Conservation (phyloP, 2,113 vertebrate genomes). For the Motacilla alba region DNA sequence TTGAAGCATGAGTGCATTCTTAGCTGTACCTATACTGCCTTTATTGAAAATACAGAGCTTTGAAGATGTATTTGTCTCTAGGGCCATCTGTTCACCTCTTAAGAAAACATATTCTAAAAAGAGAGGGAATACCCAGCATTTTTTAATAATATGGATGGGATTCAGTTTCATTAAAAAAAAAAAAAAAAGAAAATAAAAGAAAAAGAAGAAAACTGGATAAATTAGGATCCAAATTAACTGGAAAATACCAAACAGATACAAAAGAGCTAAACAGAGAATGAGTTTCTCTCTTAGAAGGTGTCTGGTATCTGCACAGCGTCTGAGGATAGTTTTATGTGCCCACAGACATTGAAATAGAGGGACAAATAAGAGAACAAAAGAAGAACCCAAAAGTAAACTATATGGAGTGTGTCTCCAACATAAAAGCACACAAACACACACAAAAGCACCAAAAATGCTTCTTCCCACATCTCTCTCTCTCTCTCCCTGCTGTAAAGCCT, state of each 20-base stretch:
- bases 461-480: conserved; percentile 51
- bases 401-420: conserved; percentile 30
- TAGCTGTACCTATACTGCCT: not conserved
- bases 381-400: conserved; percentile 3
- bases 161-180: not conserved
- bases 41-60: conserved; percentile 10
- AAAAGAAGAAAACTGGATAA: not conserved
- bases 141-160: not conserved
- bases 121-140: conserved; percentile 30
- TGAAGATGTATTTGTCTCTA: conserved; percentile 13
- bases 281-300: not conserved
- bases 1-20: not conserved
- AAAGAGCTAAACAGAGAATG: not conserved
- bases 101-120: not conserved
- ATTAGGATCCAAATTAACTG: conserved; percentile 11
- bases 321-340: conserved; percentile 13
- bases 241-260: not conserved
- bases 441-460: conserved; percentile 49
- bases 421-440: not conserved
- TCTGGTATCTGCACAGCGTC: not conserved
- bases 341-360: conserved; percentile 1
- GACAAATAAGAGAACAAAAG: conserved; percentile 4
- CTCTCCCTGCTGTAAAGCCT: conserved; percentile 18
- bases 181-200: not conserved
- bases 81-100: conserved; percentile 35